Evolutionary conservation across 2,888 invertebrate species (phyloP).

Genomic region (Lissocephala sabroskyi): DNA sequence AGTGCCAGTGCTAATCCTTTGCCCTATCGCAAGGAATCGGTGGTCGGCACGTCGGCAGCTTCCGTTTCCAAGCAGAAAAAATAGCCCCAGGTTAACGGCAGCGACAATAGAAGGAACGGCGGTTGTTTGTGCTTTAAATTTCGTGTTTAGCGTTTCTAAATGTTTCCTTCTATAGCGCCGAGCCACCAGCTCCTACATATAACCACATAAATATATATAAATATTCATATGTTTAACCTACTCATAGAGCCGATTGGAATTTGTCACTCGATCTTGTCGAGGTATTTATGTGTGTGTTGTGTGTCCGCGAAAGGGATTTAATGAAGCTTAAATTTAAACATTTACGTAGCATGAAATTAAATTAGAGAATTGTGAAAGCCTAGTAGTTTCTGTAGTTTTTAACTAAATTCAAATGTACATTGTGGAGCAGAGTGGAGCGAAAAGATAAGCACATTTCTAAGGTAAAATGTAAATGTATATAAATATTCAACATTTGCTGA

Average conservation of each 20-base stretch:
- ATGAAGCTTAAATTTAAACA: constrained; percentile 17
- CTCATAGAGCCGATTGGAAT: no score
- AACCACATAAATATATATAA: no score
- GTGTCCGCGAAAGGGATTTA: constrained; percentile 10
- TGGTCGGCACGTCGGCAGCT: constrained; percentile 15
- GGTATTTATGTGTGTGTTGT: no score
- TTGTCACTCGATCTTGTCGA: no score
- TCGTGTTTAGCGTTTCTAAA: constrained; percentile 35
- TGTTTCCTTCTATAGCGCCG: constrained; percentile 20
- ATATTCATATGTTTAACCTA: no score
- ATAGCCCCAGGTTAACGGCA: constrained; percentile 36
- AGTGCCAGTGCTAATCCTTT: constrained; percentile 15
- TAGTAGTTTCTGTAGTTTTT: constrained; percentile 30
- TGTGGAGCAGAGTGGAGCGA: constrained; percentile 15
- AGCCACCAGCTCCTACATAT: background rate
- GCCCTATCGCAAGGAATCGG: constrained; percentile 30
- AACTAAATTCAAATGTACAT: constrained; percentile 19
- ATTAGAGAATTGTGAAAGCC: constrained; percentile 41
- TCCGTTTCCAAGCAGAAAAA: constrained; percentile 42
- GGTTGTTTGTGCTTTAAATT: constrained; percentile 50
- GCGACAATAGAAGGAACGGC: constrained; percentile 3
- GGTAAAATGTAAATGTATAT: constrained; percentile 36
- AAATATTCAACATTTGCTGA: constrained; percentile 50
- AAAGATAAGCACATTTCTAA: background rate
- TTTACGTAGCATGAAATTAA: constrained; percentile 35